phyloP scores from a whole-genome alignment of 2,888 invertebrate species.

The Seira ritae region DNA sequence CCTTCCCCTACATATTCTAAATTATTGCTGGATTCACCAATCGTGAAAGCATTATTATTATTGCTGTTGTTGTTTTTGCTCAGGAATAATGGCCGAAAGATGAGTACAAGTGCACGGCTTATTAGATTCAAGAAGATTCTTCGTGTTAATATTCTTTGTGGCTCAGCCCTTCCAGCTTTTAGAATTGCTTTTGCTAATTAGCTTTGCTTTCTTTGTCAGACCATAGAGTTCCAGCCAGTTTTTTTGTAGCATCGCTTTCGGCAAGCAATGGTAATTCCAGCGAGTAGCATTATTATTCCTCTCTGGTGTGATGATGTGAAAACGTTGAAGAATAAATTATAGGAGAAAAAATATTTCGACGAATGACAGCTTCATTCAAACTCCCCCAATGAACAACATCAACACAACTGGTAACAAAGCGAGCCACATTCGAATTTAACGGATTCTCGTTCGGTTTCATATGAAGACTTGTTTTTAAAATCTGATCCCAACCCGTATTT shows the following conservation, averaged over 20 bases:
- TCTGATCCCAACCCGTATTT: no score
- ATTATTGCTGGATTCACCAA: background rate
- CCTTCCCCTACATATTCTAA: background rate
- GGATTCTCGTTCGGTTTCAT: no score
- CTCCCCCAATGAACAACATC: no score
- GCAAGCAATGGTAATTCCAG: slow-evolving; percentile 25
- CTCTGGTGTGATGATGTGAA: background rate
- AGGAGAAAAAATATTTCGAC: background rate
- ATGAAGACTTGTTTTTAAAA: no score
- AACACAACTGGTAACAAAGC: no score
- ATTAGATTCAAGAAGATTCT: background rate
- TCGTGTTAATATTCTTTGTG: slow-evolving; percentile 8
- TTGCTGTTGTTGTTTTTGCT: background rate
- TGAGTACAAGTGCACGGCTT: background rate
- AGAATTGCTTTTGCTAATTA: slow-evolving; percentile 40
- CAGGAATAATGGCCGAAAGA: background rate
- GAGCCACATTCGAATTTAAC: no score
- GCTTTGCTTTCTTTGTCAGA: slow-evolving; percentile 9
- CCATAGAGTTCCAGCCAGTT: background rate
- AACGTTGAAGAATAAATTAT: slow-evolving; percentile 20
- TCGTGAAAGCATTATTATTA: background rate
- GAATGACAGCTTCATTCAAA: slow-evolving; percentile 36
- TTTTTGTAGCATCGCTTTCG: slow-evolving; percentile 29
- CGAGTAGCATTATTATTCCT: background rate
- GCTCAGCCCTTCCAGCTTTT: slow-evolving; percentile 11